Evolutionary conservation across 2,113 vertebrate genomes (phyloP), one percentile per base, ranked within the genome.

Genomic region (Rhinichthys klamathensis): DNA sequence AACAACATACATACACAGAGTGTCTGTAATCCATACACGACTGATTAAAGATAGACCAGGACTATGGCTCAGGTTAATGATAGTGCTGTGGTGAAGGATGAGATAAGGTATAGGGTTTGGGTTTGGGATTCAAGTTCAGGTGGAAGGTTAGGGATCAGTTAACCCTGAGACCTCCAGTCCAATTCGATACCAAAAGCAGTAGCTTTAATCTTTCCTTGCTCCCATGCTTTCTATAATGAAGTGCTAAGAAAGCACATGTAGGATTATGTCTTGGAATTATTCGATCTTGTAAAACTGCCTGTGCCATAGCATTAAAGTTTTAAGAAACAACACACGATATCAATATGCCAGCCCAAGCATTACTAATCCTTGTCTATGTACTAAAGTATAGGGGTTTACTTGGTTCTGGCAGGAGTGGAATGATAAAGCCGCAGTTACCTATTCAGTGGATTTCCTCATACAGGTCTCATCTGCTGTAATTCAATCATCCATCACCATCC

Each of bases 381-480:
- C 77, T 83, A 77, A 27, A 83, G 44, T 41, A 63, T 30, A 4
- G 11, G 82, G 69, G 74, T 78, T 54, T 41, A 21, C 15, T 56
- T 21, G 51, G 44, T 21, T 32, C 49, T 18, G 49, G 27, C 27
- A 78, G 44, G 27, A 6, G 16, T 10, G 60, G 10, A 23, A 56
- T 35, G 30, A 21, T 80, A 56, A 60, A 18, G 49, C 23, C 46
- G 76, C 41, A 56, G 61, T 58, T 32, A 79, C 49, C 46, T 65
- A 23, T 69, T 78, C 9, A 8, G 56, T 54, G 73, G 30, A 51
- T 77, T 60, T 70, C 51, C 61, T 79, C 32, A 12, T 61, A 46
- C 73, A 23, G 10, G 70, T 76, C 60, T 44, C 11, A 69, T 75
- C 80, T 80, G 61, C 69, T 69, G 84, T 86, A 86, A 86, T 77